These are phyloP conservation scores for Dinothrombium tinctorium DNA, from an alignment of 1,140 invertebrate genomes.

Conservation along the genomic window DNA sequence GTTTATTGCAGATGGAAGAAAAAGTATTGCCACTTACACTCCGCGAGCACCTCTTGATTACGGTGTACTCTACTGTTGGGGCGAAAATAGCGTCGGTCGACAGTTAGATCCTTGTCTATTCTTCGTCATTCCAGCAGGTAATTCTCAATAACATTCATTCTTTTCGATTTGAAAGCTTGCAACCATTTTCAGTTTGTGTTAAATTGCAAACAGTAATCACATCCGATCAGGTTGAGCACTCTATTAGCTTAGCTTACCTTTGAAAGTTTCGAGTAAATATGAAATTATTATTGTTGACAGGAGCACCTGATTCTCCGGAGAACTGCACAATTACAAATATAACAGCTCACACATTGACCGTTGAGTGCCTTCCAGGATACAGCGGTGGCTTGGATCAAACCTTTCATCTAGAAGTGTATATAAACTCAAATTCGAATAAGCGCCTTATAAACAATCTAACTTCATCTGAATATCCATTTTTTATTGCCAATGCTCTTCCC, in stretches of 20 bases:
- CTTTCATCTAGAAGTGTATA: conserved; percentile 53
- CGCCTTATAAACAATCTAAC: conserved; percentile 9
- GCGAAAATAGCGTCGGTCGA: conserved; percentile 49
- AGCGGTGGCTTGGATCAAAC: conserved; percentile 55
- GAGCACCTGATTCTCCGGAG: conserved; percentile 16
- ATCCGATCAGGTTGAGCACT: background rate
- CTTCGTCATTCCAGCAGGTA: conserved; percentile 26
- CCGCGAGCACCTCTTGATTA: conserved; percentile 24
- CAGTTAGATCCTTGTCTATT: conserved; percentile 56
- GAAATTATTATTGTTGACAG: background rate
- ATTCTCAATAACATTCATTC: background rate
- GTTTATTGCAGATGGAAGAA: background rate
- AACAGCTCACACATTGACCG: conserved; percentile 23
- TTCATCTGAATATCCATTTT: conserved; percentile 11
- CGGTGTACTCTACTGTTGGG: conserved; percentile 60
- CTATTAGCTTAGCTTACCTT: background rate
- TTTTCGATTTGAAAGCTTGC: background rate
- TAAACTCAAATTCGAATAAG: conserved; percentile 17
- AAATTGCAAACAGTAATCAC: too few relatives aligned
- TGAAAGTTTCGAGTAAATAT: background rate
- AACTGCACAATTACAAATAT: conserved; percentile 13
- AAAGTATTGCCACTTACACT: conserved; percentile 9
- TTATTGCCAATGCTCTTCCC: conserved; percentile 12
- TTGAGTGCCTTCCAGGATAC: conserved; percentile 46
- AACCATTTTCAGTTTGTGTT: too few relatives aligned